These are phyloP conservation scores for Bugulina stolonifera DNA, from an alignment of 2,888 invertebrate genomes.

Conservation along the genomic window DNA sequence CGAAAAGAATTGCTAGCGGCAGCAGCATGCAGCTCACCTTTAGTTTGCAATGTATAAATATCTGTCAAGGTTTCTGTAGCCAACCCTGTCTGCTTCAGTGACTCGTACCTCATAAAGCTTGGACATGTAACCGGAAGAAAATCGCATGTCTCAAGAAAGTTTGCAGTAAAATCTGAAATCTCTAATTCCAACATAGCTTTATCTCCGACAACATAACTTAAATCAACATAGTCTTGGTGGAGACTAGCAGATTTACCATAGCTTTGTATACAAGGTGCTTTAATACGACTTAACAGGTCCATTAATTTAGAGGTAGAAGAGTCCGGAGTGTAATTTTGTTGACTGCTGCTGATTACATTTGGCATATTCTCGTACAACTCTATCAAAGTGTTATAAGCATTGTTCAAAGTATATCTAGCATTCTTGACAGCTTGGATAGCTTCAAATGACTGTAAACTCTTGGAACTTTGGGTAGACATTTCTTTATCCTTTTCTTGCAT, in stretches of 20 bases:
- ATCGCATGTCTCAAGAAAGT: background rate
- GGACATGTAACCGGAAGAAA: background rate
- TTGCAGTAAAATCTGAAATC: background rate
- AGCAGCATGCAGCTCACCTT: background rate
- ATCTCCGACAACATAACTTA: background rate
- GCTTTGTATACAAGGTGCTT: background rate
- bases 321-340: background rate
- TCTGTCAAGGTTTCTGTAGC: background rate
- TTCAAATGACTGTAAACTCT: background rate
- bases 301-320: background rate
- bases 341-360: background rate
- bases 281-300: background rate
- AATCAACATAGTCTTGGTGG: background rate
- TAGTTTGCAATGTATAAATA: constrained; percentile 9
- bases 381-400: background rate
- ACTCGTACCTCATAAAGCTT: background rate
- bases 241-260: background rate
- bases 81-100: background rate
- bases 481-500: background rate
- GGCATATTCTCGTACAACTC: background rate
- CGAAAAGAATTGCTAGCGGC: background rate
- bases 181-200: background rate
- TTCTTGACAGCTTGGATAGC: background rate
- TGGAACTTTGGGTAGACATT: background rate
- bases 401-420: background rate